Percentiles rank a stretch among this genome's conserved stretches.
Evolutionary conservation across 1,140 invertebrate genomes (phyloP).

Genomic region (Phymorhynchus buccinoides): DNA sequence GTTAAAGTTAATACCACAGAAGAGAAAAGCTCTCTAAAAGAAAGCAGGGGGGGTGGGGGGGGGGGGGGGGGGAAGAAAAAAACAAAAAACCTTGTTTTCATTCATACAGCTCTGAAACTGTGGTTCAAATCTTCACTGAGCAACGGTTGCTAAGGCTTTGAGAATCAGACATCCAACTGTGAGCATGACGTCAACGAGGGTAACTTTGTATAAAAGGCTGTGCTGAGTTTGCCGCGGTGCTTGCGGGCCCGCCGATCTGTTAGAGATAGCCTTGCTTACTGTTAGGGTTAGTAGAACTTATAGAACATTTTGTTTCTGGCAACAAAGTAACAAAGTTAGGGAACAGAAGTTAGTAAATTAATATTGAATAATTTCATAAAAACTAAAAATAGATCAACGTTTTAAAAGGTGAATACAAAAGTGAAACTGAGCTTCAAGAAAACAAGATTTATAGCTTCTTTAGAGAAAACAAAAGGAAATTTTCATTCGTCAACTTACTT

Average conservation of each 20-base stretch:
- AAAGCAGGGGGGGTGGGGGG: too few relatives aligned
- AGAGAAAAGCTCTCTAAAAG: too few relatives aligned
- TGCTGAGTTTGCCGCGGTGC: background rate
- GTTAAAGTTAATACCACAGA: too few relatives aligned
- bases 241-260: background rate
- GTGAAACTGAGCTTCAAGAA: background rate
- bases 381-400: background rate
- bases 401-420: background rate
- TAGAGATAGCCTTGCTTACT: background rate
- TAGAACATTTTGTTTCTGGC: too few relatives aligned
- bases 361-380: background rate
- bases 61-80: background rate
- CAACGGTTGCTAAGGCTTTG: background rate
- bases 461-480: background rate
- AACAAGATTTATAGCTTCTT: background rate
- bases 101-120: background rate
- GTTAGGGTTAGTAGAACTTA: background rate
- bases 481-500: background rate
- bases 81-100: background rate
- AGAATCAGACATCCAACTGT: background rate
- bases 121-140: too few relatives aligned
- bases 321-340: too few relatives aligned
- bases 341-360: background rate
- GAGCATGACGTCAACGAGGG: background rate
- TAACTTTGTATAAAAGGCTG: background rate